Base-by-base conservation (phyloP, 2,113 vertebrate species). In the Mesocricetus auratus region DNA sequence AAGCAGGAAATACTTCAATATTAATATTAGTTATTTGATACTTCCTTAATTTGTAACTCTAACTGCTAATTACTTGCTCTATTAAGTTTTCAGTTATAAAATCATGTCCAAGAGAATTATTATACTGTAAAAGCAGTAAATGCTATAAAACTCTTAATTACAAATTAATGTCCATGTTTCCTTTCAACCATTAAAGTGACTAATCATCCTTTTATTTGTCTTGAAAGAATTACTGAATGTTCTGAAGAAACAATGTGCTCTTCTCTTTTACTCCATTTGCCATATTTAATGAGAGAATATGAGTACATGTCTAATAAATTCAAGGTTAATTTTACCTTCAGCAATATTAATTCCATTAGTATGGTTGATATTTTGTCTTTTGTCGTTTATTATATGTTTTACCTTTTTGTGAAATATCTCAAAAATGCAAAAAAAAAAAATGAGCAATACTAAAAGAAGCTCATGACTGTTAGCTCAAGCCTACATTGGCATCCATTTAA, bases 11-110 rank as follows among this genome's bases (percentile, higher is more conserved):
- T 45, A 66, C 7, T 91, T 93, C 92, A 97, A 75, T 95, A 96
- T 97, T 90, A 92, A 81, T 90, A 85, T 96, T 66, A 60, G 81
- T 96, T 79, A 71, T 90, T 96, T 92, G 8, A 73, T 85, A 89
- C 93, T 89, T 93, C 82, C 39, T 71, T 89, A 86, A 91, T 96
- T 96, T 68, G 50, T 58, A 75, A 73, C 33, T 89, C 21, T 96
- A 96, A 91, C 85, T 96, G 73, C 29, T 96, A 88, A 95, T 97
- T 94, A 95, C 50, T 94, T 95, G 78, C 82, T 93, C 47, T 96
- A 47, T 92, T 96, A 86, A 96, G 90, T 96, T 95, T 96, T 93
- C 62, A 89, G 64, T 96, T 96, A 69, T 87, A 88, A 95, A 96
- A 91, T 86, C 26, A 90, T 77, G 64, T 86, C 79, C 85, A 79